A percentile compares a stretch with the other conserved stretches of the same genome.
phyloP scores from a whole-genome alignment of 2,797 vertebrate species.

The Buphagus erythrorhynchus region DNA sequence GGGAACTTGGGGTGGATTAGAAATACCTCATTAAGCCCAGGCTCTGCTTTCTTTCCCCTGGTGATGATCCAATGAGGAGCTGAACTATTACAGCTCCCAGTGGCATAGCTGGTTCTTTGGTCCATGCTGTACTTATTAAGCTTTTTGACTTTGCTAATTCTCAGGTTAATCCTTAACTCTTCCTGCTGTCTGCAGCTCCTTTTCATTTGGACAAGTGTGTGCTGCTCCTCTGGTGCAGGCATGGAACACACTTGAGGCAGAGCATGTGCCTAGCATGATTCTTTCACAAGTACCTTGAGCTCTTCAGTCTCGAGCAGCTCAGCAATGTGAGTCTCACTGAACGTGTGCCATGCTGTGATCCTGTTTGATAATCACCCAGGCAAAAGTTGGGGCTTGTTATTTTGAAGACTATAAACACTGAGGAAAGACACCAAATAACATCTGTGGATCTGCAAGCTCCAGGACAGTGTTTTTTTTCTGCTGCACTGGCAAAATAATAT shows the following conservation, averaged over 20 bases:
- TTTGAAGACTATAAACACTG: not conserved
- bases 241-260: not conserved
- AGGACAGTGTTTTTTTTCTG: not conserved
- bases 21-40: not conserved
- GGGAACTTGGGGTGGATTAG: not conserved
- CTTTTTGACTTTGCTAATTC: not conserved
- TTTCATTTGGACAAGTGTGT: not conserved
- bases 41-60: not conserved
- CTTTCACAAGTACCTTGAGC: not conserved
- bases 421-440: not conserved
- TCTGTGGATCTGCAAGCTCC: not conserved
- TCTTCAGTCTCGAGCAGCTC: not conserved
- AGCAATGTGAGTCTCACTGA: not conserved
- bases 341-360: not conserved
- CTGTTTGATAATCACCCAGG: not conserved
- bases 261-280: fast-evolving
- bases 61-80: not conserved
- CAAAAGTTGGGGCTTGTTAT: not conserved
- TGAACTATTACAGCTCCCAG: not conserved
- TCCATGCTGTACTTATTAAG: not conserved
- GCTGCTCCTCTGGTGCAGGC: not conserved
- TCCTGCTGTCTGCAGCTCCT: not conserved
- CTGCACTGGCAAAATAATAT: not conserved
- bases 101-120: not conserved
- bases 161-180: not conserved